Conservation (phyloP, 2,113 vertebrate species). For the Phyllostomus discolor region DNA sequence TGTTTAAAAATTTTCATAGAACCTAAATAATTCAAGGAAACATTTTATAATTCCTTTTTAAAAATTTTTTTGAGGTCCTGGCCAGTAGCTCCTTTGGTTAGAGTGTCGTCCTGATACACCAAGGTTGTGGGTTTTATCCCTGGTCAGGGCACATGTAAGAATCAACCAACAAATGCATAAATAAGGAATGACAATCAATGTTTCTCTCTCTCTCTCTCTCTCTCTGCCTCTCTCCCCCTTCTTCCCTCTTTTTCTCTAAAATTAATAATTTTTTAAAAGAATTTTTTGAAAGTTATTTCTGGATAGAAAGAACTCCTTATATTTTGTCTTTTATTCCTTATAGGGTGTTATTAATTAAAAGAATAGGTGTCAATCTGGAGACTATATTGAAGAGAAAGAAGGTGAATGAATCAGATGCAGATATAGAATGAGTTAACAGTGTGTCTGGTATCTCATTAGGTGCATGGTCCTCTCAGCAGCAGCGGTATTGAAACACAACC, state of each 20-base stretch:
- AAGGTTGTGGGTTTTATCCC: too few relatives aligned
- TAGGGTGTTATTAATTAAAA: conserved; percentile 11
- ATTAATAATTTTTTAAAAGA: neutral
- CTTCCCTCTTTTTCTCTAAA: too few relatives aligned
- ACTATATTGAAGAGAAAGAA: neutral
- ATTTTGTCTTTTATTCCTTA: too few relatives aligned
- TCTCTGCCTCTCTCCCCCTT: too few relatives aligned
- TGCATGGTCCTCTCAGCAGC: neutral
- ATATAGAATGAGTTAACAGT: neutral
- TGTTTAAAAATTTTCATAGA: conserved; percentile 5
- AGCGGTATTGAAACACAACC: conserved; percentile 16
- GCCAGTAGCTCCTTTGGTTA: too few relatives aligned
- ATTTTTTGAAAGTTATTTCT: conserved; percentile 23
- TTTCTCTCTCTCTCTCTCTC: too few relatives aligned
- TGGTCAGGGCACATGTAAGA: too few relatives aligned
- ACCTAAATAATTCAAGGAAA: neutral
- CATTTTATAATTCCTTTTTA: conserved; percentile 20
- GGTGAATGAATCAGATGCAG: neutral
- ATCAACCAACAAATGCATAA: too few relatives aligned
- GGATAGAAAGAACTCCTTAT: neutral
- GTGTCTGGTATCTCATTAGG: conserved; percentile 5
- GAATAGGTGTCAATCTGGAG: neutral
- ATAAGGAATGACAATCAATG: too few relatives aligned
- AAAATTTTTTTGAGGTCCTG: neutral
- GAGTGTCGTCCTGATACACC: too few relatives aligned